Evolutionary conservation across 1,140 invertebrate genomes (phyloP).

Genomic region (Cardiocondyla obscurior): DNA sequence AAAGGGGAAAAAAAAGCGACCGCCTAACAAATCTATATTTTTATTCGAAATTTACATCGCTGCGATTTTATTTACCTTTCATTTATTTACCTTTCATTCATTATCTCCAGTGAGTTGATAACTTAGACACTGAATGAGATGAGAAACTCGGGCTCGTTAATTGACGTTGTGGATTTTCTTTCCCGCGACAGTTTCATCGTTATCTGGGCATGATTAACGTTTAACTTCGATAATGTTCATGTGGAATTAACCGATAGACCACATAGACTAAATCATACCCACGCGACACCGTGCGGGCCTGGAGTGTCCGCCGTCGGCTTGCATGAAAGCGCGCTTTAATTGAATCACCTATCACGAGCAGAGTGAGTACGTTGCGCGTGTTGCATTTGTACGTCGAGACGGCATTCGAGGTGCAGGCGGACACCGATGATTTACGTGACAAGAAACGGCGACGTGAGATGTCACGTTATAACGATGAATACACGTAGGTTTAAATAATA

Average conservation of each 20-base stretch:
- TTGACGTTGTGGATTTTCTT: background rate
- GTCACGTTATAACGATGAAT: background rate
- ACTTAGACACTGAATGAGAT: background rate
- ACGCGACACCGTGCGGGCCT: slow-evolving; percentile 40
- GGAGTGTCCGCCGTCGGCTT: slow-evolving; percentile 28
- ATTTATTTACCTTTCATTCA: background rate
- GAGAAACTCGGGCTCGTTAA: background rate
- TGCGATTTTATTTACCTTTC: background rate
- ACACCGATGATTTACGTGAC: slow-evolving; percentile 20
- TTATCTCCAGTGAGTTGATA: background rate
- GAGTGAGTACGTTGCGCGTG: slow-evolving; percentile 6
- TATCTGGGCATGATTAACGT: background rate
- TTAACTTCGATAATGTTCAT: slow-evolving; percentile 11
- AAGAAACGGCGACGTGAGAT: slow-evolving; percentile 10
- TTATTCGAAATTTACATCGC: background rate
- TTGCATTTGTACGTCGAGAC: slow-evolving; percentile 32
- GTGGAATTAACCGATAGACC: slow-evolving; percentile 16
- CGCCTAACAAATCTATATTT: background rate
- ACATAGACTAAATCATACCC: slow-evolving; percentile 21
- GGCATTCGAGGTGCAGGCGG: slow-evolving; percentile 11
- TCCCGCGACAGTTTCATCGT: background rate
- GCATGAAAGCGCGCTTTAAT: slow-evolving; percentile 60
- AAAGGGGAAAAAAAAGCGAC: background rate
- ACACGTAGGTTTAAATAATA: background rate
- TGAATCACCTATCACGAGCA: slow-evolving; percentile 55